Base-by-base conservation (phyloP, 2,888 invertebrate genomes). In the Tromatobia lineatoria region DNA sequence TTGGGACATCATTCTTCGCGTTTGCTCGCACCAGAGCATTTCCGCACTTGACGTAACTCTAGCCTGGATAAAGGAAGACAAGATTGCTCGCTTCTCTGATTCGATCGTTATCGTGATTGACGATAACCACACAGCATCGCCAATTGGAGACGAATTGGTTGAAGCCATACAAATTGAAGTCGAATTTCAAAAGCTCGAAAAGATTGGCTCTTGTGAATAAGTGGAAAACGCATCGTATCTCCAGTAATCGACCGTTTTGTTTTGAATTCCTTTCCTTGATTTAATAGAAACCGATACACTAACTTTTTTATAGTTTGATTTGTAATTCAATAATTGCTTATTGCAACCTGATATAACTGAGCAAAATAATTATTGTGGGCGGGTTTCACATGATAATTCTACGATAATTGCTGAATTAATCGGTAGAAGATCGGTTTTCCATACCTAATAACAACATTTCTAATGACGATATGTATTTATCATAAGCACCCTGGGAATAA, bases 1-100 rank as follows among this genome's bases (percentile, higher is more conserved):
- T 83, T 83, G 80, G 76, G 73, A 80, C 80, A 80, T 83, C 83
- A 59, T 80, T 80, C 66, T 82, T 74, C 67, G 34, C 42, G 59
- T 71, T 61, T 45, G 47, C 73, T 45, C 18, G 45, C 67, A 10
- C 38, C 45, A 7, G 45, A 47, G 66, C 15, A 45, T 25, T 59
- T 54, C 18, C 29, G 38, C 38, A 25, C 25, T 45, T 25, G 47
- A 67, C 20, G 45, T 45, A 45, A 47, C 45, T 67, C 25, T 25
- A 45, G 25, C 34, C 34, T 42, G 25, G 25, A 13, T 13, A 25
- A 45, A 15, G 25, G 42, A 13, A 20, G 45, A 47, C 42, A 45
- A 45, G 67, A 67, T 47, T 67, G 45, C 67, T 67, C 23, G 15
- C 25, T 13, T 25, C 67, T 15, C 67, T 50, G 59, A 47, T 20